phyloP scores from a whole-genome alignment of 2,888 invertebrate species.

The Serrognathus titanus region DNA sequence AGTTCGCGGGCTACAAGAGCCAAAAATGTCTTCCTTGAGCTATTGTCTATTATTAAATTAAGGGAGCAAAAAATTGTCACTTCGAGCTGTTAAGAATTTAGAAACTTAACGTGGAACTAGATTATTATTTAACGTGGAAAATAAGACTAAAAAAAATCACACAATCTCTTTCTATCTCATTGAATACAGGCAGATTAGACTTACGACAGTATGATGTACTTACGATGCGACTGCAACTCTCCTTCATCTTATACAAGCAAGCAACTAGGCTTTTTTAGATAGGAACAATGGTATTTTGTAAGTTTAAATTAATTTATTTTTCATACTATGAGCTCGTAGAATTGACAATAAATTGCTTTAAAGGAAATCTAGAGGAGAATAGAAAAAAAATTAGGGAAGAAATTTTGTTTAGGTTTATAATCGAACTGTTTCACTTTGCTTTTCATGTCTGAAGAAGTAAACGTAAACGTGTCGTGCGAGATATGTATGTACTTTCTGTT shows the following conservation, averaged over 20 bases:
- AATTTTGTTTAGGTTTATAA: constrained; percentile 26
- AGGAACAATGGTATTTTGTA: too few relatives aligned
- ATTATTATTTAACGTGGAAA: neutral
- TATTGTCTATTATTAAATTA: constrained; percentile 35
- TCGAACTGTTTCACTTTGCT: constrained; percentile 1
- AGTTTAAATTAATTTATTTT: constrained; percentile 19
- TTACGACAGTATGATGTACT: too few relatives aligned
- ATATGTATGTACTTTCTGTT: neutral
- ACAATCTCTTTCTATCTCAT: neutral
- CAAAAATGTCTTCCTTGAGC: constrained; percentile 49
- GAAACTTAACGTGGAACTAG: neutral
- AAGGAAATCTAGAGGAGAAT: constrained; percentile 16
- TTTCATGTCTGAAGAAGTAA: neutral
- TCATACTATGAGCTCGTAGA: constrained; percentile 44
- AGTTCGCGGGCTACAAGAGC: constrained; percentile 43
- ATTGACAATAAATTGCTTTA: constrained; percentile 49
- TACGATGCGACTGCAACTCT: too few relatives aligned
- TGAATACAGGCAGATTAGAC: neutral
- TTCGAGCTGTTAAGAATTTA: constrained; percentile 25
- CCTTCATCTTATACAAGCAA: too few relatives aligned
- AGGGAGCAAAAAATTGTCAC: constrained; percentile 35
- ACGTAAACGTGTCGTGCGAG: neutral
- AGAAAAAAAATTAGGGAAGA: constrained; percentile 14
- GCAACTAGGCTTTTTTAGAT: too few relatives aligned
- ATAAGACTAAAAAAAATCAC: neutral